phyloP scores from a whole-genome alignment of 1,140 invertebrate genomes.

The Cydia strobilella region DNA sequence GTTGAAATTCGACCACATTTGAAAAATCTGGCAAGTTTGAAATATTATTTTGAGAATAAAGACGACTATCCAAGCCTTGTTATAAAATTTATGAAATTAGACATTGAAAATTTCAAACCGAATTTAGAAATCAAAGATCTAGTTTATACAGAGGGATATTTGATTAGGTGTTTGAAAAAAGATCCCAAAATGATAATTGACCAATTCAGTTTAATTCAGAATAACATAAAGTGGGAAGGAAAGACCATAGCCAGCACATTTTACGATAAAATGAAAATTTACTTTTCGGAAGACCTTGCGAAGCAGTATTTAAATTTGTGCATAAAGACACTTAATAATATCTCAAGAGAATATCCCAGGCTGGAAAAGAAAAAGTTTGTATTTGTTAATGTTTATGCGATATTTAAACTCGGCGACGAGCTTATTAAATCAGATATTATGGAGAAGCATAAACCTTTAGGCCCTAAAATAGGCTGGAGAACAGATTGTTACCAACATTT shows the following conservation, averaged over 20 bases:
- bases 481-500: slow-evolving; percentile 44
- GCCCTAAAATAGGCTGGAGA: slow-evolving; percentile 50
- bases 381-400: slow-evolving; percentile 42
- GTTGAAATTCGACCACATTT: slow-evolving; percentile 35
- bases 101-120: slow-evolving; percentile 42
- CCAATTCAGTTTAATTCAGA: not conserved
- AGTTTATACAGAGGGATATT: slow-evolving; percentile 35
- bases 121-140: slow-evolving; percentile 34
- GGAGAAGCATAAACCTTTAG: slow-evolving; percentile 51
- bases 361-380: slow-evolving; percentile 27
- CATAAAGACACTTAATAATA: slow-evolving; percentile 35
- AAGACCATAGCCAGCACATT: slow-evolving; percentile 20
- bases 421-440: slow-evolving; percentile 50
- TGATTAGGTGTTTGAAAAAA: slow-evolving; percentile 51
- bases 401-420: slow-evolving; percentile 55
- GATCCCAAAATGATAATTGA: slow-evolving; percentile 38
- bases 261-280: slow-evolving; percentile 57
- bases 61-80: slow-evolving; percentile 52
- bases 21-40: not conserved
- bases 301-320: slow-evolving; percentile 47
- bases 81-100: slow-evolving; percentile 44
- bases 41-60: slow-evolving; percentile 42
- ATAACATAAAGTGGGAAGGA: not conserved
- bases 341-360: not conserved
- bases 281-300: slow-evolving; percentile 57